These are phyloP conservation scores for Sus cebifrons DNA, from an alignment of 2,797 vertebrate genomes.

Conservation along the genomic window DNA sequence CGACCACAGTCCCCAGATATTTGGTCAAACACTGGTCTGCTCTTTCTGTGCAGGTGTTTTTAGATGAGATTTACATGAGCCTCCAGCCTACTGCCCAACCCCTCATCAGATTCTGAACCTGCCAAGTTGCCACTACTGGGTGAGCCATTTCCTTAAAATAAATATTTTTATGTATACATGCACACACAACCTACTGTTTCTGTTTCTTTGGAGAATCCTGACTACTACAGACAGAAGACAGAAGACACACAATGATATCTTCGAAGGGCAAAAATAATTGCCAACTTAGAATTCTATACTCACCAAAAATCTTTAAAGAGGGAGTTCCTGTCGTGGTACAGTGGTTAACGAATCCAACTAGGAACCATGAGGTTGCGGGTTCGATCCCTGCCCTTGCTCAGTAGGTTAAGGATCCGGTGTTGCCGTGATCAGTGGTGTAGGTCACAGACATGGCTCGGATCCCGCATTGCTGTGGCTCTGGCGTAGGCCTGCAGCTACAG, in stretches of 20 bases:
- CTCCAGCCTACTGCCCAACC: not conserved
- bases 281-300: not conserved
- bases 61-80: not conserved
- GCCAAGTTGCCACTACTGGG: not conserved
- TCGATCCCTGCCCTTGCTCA: too few species aligned
- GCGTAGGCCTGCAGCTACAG: too few species aligned
- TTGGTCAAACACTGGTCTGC: not conserved
- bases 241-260: not conserved
- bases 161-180: not conserved
- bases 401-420: too few species aligned
- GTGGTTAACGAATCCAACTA: too few species aligned
- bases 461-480: too few species aligned
- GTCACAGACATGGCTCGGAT: too few species aligned
- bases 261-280: not conserved
- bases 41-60: not conserved
- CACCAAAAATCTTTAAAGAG: not conserved
- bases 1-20: not conserved
- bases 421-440: too few species aligned
- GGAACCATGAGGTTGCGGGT: too few species aligned
- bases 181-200: not conserved
- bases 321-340: too few species aligned
- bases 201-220: not conserved
- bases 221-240: conserved; percentile 6
- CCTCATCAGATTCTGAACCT: not conserved
- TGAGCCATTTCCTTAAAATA: conserved; percentile 40